These are phyloP conservation scores for Anoplolepis gracilipes DNA, from an alignment of 1,140 invertebrate genomes.

Conservation along the genomic window DNA sequence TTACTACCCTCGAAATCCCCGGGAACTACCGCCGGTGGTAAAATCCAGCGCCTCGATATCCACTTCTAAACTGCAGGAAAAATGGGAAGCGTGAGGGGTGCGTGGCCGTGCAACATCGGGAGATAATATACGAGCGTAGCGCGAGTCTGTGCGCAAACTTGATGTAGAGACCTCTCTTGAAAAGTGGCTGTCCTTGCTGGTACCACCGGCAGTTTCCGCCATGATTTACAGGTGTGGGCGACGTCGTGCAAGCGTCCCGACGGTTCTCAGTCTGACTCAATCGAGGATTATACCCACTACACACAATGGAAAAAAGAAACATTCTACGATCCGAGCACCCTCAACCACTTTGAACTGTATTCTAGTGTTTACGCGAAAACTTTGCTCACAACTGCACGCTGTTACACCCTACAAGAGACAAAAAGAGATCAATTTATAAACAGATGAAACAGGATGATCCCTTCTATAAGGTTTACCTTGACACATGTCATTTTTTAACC, in stretches of 20 bases:
- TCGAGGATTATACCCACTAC: neutral
- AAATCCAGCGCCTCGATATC: constrained; percentile 54
- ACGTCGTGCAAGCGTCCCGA: constrained; percentile 3
- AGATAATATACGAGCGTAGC: constrained; percentile 57
- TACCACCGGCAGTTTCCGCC: constrained; percentile 43
- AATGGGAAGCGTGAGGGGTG: constrained; percentile 38
- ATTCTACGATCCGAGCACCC: neutral
- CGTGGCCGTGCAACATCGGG: constrained; percentile 52
- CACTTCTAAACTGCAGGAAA: constrained; percentile 52
- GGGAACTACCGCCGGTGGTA: constrained; percentile 40
- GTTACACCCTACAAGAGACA: neutral
- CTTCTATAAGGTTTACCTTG: neutral
- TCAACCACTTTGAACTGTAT: neutral
- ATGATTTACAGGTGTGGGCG: constrained; percentile 74
- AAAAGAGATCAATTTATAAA: neutral
- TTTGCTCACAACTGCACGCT: neutral
- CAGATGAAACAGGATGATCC: neutral
- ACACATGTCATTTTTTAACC: neutral
- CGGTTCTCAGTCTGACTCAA: constrained; percentile 36
- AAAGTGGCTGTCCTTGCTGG: constrained; percentile 74
- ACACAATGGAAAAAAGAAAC: neutral
- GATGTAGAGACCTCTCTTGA: constrained; percentile 73
- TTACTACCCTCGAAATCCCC: constrained; percentile 47
- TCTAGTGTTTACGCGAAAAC: constrained; percentile 17
- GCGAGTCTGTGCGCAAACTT: constrained; percentile 62